phyloP scores from a whole-genome alignment of 2,888 invertebrate species.

The Trissolcus japonicus region DNA sequence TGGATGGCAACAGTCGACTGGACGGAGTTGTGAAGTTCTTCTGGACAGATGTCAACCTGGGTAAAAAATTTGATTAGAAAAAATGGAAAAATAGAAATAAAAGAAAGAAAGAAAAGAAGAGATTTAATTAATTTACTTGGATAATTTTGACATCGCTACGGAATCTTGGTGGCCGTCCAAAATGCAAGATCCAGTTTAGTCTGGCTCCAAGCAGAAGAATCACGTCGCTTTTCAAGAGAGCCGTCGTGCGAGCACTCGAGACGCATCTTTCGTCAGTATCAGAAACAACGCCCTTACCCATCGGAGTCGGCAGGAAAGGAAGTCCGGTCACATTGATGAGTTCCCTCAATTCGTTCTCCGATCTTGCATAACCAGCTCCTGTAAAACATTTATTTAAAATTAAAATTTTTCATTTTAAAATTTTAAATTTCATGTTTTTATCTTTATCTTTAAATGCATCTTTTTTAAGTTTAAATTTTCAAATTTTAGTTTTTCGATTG shows the following conservation, averaged over 20 bases:
- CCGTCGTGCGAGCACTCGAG: conserved; percentile 90
- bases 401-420: conserved; percentile 1
- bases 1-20: conserved; percentile 87
- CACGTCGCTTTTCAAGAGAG: conserved; percentile 91
- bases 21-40: conserved; percentile 95
- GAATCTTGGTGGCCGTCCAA: conserved; percentile 92
- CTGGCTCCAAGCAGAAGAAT: conserved; percentile 92
- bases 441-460: no score
- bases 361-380: conserved; percentile 88
- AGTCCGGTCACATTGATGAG: conserved; percentile 85
- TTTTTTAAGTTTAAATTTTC: no score
- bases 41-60: conserved; percentile 89
- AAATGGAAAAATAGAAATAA: neutral
- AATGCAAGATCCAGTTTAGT: conserved; percentile 98
- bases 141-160: conserved; percentile 90
- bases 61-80: neutral
- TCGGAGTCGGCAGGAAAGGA: conserved; percentile 96
- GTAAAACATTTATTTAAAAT: conserved; percentile 35
- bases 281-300: conserved; percentile 91
- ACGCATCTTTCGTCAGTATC: conserved; percentile 85
- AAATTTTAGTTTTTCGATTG: no score
- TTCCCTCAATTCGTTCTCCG: conserved; percentile 84
- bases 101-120: neutral
- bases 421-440: no score
- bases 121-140: conserved; percentile 79